phyloP scores from a whole-genome alignment of 2,888 invertebrate genomes.

The Eurois occulta region DNA sequence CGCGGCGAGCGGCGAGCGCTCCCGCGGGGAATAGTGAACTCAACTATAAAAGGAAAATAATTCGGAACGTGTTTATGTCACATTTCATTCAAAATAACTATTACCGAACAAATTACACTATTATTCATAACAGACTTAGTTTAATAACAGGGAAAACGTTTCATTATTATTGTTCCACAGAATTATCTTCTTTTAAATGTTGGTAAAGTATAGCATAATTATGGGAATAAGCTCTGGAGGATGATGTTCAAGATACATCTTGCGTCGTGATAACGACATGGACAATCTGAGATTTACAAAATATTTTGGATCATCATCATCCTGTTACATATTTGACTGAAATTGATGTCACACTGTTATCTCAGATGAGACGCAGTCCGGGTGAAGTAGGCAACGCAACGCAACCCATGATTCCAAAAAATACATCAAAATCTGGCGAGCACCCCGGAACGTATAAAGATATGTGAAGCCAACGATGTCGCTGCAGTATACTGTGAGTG shows the following conservation, averaged over 20 bases:
- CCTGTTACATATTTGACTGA: not conserved
- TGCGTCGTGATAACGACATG: not conserved
- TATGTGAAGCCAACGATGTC: not conserved
- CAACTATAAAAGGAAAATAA: slow-evolving; percentile 17
- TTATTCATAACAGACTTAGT: not conserved
- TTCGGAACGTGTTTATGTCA: slow-evolving; percentile 1
- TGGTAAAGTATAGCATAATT: not conserved
- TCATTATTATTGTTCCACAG: not conserved
- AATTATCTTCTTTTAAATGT: not conserved
- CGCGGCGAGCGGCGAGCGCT: rapidly evolving
- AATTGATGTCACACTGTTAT: not conserved
- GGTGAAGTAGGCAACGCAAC: not conserved
- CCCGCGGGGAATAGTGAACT: not conserved
- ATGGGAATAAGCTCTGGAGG: not conserved
- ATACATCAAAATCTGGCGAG: not conserved
- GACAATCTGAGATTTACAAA: not conserved
- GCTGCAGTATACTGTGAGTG: not conserved
- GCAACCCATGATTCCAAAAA: not conserved
- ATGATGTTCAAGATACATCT: not conserved
- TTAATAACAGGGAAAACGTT: slow-evolving; percentile 30
- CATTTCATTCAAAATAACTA: slow-evolving; percentile 27
- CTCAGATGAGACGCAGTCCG: not conserved
- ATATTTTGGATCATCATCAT: not conserved
- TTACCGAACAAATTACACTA: not conserved
- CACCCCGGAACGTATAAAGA: not conserved